Percentiles rank a stretch among this genome's conserved stretches.
phyloP scores from a whole-genome alignment of 2,888 invertebrate species.

The Ornithoptera priamus region DNA sequence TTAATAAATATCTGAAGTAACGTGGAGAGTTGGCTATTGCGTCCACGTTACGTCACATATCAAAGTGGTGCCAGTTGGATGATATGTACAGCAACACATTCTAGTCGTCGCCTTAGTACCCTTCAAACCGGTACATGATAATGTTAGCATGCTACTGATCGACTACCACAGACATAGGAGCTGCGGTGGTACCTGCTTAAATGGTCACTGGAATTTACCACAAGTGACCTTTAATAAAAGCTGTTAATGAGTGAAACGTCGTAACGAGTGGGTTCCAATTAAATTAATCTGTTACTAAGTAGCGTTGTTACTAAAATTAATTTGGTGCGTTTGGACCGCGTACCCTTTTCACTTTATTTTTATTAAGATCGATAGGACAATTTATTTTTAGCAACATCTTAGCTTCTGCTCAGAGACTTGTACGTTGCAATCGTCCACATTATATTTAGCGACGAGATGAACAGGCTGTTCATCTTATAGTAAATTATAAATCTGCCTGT shows the following conservation, averaged over 20 bases:
- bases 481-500: neutral
- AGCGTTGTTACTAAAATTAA: constrained; percentile 11
- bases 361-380: constrained; percentile 13
- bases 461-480: neutral
- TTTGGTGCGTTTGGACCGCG: neutral
- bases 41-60: no score
- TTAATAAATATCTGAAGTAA: no score
- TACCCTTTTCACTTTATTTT: constrained; percentile 9
- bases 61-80: no score
- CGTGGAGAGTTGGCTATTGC: no score
- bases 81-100: no score
- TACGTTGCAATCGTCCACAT: no score
- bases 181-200: no score
- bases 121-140: no score
- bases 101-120: no score
- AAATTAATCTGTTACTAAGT: constrained; percentile 9
- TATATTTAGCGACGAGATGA: neutral
- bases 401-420: neutral
- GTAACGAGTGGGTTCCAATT: constrained; percentile 8
- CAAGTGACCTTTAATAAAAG: neutral
- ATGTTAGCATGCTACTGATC: no score
- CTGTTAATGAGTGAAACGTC: neutral
- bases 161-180: no score
- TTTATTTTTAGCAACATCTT: constrained; percentile 11
- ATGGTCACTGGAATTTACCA: neutral